A percentile compares a stretch with the other conserved stretches of the same genome.
Evolutionary conservation across 2,888 invertebrate genomes (phyloP).

Genomic region (Spodoptera littoralis): DNA sequence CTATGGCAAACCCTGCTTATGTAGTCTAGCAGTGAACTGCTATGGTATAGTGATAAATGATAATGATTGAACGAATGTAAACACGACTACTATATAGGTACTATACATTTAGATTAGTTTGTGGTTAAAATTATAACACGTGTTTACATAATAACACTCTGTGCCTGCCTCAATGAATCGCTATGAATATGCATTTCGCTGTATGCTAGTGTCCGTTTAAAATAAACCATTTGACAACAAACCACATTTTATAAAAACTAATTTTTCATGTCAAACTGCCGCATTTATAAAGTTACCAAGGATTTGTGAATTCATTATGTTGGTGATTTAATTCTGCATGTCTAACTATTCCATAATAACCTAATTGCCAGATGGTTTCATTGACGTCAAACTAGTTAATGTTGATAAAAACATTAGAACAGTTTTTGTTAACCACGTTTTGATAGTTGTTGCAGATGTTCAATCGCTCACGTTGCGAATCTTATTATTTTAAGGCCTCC

Average conservation of each 20-base stretch:
- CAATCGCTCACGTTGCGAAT: too few relatives aligned
- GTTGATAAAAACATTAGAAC: conserved; percentile 1
- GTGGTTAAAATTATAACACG: conserved; percentile 15
- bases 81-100: too few relatives aligned
- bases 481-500: too few relatives aligned
- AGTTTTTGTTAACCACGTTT: too few relatives aligned
- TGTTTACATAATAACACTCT: conserved; percentile 11
- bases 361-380: conserved; percentile 17
- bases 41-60: too few relatives aligned
- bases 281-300: background rate
- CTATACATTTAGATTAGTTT: too few relatives aligned
- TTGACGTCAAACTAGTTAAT: conserved; percentile 6
- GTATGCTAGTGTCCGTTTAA: conserved; percentile 1
- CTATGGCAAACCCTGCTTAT: too few relatives aligned
- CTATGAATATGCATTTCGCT: conserved; percentile 6
- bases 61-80: too few relatives aligned
- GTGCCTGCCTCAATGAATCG: conserved; percentile 6
- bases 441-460: too few relatives aligned
- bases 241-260: background rate
- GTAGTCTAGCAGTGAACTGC: too few relatives aligned
- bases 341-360: conserved; percentile 12
- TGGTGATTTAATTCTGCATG: conserved; percentile 1
- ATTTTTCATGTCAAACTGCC: background rate
- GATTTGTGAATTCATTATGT: conserved; percentile 5
- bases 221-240: background rate